Evolutionary conservation across 2,888 invertebrate genomes (phyloP).

Genomic region (Aproaerema taeniolella): DNA sequence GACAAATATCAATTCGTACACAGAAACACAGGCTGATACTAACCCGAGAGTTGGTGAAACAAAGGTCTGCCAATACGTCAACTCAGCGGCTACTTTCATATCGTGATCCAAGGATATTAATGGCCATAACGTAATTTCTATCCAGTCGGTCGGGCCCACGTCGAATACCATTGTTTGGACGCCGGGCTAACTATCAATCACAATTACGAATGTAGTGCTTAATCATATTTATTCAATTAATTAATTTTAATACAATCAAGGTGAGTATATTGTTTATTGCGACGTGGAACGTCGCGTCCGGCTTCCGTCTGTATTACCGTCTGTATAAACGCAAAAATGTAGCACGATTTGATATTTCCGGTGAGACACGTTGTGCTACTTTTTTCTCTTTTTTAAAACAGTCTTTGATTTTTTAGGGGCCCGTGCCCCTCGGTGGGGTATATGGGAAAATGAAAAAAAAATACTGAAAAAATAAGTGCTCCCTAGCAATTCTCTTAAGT

Average conservation of each 20-base stretch:
- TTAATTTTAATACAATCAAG: slow-evolving; percentile 59
- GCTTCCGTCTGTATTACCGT: too few species aligned
- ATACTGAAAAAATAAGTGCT: too few species aligned
- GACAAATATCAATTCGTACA: too few species aligned
- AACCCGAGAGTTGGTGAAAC: slow-evolving; percentile 20
- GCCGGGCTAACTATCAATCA: slow-evolving; percentile 55
- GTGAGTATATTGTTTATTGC: slow-evolving; percentile 28
- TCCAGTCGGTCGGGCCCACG: slow-evolving; percentile 37
- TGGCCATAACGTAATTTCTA: slow-evolving; percentile 38
- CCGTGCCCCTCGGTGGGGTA: too few species aligned
- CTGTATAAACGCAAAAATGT: not conserved
- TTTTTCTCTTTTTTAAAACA: too few species aligned
- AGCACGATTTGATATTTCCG: slow-evolving; percentile 9
- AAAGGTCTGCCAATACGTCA: slow-evolving; percentile 33
- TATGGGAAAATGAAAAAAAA: too few species aligned
- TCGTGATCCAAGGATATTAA: slow-evolving; percentile 51
- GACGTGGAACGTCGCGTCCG: slow-evolving; percentile 16
- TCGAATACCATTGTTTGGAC: slow-evolving; percentile 29
- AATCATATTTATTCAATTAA: slow-evolving; percentile 64
- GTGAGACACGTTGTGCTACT: too few species aligned
- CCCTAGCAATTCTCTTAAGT: too few species aligned
- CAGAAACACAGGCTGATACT: slow-evolving; percentile 8
- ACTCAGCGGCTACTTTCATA: slow-evolving; percentile 40
- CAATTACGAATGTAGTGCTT: slow-evolving; percentile 66
- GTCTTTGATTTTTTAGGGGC: too few species aligned